Evolutionary conservation across 2,113 vertebrate species (phyloP).

Genomic region (Phaethon lepturus): DNA sequence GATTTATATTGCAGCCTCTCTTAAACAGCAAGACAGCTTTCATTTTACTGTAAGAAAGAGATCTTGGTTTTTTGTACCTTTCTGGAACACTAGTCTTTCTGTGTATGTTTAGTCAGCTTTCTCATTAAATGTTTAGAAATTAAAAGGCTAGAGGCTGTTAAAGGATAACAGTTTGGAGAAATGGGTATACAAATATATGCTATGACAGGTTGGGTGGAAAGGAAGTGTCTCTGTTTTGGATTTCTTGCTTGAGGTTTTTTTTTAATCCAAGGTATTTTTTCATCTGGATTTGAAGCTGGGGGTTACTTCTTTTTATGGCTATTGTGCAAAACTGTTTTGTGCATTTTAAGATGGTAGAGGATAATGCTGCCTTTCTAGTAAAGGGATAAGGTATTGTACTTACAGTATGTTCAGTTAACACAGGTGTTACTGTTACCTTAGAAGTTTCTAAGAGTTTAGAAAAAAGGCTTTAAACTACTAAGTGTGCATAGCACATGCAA

Average conservation of each 20-base stretch:
- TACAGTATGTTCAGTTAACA: neutral
- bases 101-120: neutral
- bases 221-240: neutral
- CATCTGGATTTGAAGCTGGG: neutral
- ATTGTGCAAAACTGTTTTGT: neutral
- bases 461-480: neutral
- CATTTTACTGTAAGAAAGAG: neutral
- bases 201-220: neutral
- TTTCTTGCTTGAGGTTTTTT: neutral
- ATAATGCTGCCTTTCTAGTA: neutral
- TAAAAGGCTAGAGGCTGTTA: neutral
- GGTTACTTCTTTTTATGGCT: neutral
- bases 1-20: neutral
- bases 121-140: neutral
- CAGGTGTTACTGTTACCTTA: neutral
- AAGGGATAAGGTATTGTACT: neutral
- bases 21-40: neutral
- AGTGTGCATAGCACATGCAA: neutral
- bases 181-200: neutral
- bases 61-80: neutral
- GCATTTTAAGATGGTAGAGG: neutral
- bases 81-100: neutral
- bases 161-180: neutral
- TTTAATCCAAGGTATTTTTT: neutral
- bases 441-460: neutral